Evolutionary conservation across 2,797 vertebrate species (phyloP), one percentile per base, ranked within the genome.

Genomic region (Gastrophryne carolinensis): DNA sequence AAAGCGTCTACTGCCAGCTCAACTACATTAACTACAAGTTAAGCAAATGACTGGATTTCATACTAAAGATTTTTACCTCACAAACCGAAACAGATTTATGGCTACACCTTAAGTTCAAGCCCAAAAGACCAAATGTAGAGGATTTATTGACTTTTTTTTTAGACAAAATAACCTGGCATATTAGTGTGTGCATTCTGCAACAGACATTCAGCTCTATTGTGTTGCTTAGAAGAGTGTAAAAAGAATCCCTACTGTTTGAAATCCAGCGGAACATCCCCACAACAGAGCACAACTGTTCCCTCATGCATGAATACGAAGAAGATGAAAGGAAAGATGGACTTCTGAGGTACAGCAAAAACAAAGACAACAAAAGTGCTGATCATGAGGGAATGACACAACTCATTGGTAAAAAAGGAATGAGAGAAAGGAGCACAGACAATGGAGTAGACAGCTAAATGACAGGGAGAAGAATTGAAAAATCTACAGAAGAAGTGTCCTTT

Each of bases 301-400:
- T 96, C 96, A 93, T 94, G 95, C 95, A 94, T 98, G 96, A 98
- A 98, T 97, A 95, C 94, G 93, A 93, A 92, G 89, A 90, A 94
- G 93, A 98, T 98, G 95, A 98, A 98, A 97, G 96, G 91, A 91
- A 94, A 95, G 96, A 98, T 95, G 96, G 95, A 97, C 96, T 97
- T 97, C 96, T 96, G 95, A 98, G 96, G 95, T 98, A 92, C 90
- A 88, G 93, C 91, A 91, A 94, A 98, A 94, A 98, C 97, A 98
- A 98, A 98, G 94, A 93, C 95, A 95, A 96, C 97, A 98, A 98
- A 98, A 97, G 97, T 97, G 92, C 95, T 96, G 95, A 97, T 96
- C 95, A 90, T 89, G 94, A 98, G 95, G 95, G 96, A 94, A 95
- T 95, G 95, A 96, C 96, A 96, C 91, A 90, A 95, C 93, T 94